Evolutionary conservation across 2,113 vertebrate genomes (phyloP).

Genomic region (Pleuronectes platessa): DNA sequence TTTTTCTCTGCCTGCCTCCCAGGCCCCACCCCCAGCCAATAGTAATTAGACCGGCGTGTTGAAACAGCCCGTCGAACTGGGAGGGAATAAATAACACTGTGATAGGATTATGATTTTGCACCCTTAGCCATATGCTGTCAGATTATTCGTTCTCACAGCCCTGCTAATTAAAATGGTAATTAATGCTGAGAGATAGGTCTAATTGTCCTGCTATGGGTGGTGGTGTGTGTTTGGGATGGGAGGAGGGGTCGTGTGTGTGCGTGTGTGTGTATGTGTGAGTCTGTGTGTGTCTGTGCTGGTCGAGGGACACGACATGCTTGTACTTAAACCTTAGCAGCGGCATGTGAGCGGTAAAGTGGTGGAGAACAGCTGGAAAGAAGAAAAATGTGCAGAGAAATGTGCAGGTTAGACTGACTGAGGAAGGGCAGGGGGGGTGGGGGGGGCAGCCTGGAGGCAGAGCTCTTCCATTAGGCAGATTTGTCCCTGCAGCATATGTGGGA

Average conservation of each 20-base stretch:
- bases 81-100: constrained; percentile 68
- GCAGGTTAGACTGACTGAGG: constrained; percentile 1
- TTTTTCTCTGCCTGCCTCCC: constrained; percentile 47
- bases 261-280: neutral
- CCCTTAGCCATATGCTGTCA: constrained; percentile 69
- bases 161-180: constrained; percentile 80
- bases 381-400: constrained; percentile 19
- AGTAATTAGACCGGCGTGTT: constrained; percentile 74
- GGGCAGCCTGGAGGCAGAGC: constrained; percentile 21
- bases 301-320: constrained; percentile 25
- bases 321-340: constrained; percentile 16
- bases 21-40: constrained; percentile 63
- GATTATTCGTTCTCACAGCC: constrained; percentile 74
- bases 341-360: constrained; percentile 36
- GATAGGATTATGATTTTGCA: constrained; percentile 78
- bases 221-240: constrained; percentile 13
- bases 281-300: constrained; percentile 3
- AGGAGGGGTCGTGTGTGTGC: constrained; percentile 13
- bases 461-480: constrained; percentile 9
- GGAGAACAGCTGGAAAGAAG: constrained; percentile 35
- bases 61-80: constrained; percentile 60
- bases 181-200: constrained; percentile 57
- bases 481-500: constrained; percentile 5
- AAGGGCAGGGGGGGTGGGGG: neutral
- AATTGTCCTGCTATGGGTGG: constrained; percentile 31